These are phyloP conservation scores for Pardalotus punctatus DNA, from an alignment of 2,113 vertebrate genomes.

Conservation along the genomic window DNA sequence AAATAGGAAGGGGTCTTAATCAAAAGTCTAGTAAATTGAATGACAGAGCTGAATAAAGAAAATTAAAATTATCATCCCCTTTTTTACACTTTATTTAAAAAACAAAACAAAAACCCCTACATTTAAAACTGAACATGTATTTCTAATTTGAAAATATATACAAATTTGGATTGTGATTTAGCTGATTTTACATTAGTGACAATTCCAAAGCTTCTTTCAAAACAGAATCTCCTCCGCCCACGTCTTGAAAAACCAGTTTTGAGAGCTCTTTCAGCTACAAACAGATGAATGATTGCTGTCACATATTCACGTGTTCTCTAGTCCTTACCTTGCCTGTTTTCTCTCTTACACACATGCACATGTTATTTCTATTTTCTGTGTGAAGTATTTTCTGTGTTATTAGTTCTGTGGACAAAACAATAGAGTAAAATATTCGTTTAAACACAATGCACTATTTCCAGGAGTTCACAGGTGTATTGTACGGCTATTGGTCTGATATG, in stretches of 20 bases:
- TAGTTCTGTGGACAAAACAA: not conserved
- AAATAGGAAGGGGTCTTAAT: not conserved
- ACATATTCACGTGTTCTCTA: not conserved
- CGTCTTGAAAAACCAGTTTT: slow-evolving; percentile 74
- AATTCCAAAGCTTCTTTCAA: slow-evolving; percentile 58
- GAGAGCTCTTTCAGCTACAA: slow-evolving; percentile 58
- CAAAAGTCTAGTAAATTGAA: not conserved
- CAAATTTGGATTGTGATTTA: not conserved
- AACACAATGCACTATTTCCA: not conserved
- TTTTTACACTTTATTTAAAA: not conserved
- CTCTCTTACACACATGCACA: not conserved
- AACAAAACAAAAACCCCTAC: accelerated
- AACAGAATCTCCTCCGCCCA: slow-evolving; percentile 60
- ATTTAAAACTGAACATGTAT: not conserved
- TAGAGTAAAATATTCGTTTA: not conserved
- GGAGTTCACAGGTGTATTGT: not conserved
- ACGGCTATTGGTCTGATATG: not conserved
- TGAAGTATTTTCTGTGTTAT: not conserved
- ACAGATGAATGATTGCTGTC: slow-evolving; percentile 53
- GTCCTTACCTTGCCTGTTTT: not conserved
- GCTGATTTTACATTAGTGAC: not conserved
- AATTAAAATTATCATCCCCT: not conserved
- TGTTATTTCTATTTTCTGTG: not conserved
- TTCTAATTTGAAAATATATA: not conserved
- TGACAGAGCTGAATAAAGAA: not conserved